Base-by-base conservation (phyloP, 1,140 invertebrate species). In the Hormaphis cornu region DNA sequence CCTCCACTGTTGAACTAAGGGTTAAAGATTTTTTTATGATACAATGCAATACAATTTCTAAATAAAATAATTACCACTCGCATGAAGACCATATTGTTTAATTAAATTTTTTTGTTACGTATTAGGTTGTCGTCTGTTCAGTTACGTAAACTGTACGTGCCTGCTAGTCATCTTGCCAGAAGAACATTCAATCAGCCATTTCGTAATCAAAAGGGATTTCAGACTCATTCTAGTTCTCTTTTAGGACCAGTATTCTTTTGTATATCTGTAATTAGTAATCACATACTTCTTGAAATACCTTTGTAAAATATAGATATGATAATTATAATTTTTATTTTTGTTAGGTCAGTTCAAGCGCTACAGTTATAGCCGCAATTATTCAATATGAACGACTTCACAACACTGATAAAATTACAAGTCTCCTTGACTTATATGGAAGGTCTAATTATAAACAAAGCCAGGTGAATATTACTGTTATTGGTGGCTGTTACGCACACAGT, bases 351-450 rank as follows among this genome's bases (percentile, higher is more conserved):
- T 20, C 59, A 4, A 28, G 59, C 22, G 12, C 44, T 0, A 22
- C 48, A 14, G 16, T 63, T 14, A 10, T 48, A 22, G 59, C 59
- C 30, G n/a, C 59, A 7, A 33, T 63, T 63, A 30, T 28, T 63
- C 40, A 63, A 48, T 63, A 63, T 63, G 59, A 63, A 22, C 22
- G 59, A 48, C n/a, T 46, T 22, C 18, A 20, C 18, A 35, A 7
- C 12, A 22, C 1, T 37, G 18, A 18, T 54, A 56, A 24, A 56
- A 24, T 56, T 14, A 22, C 2, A 18, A 4, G 2, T 22, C 28
- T 24, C 8, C 18, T 37, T 22, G 10, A 48, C 7, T 35, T 56
- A 9, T 56, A 56, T 7, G 37, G 20, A 16, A 37, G 22, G 16
- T 2, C 33, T 24, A 56, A 9, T 1, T 24, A 3, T 9, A 24